Conservation (phyloP, 2,888 invertebrate genomes). For the Antheraea assamensis region DNA sequence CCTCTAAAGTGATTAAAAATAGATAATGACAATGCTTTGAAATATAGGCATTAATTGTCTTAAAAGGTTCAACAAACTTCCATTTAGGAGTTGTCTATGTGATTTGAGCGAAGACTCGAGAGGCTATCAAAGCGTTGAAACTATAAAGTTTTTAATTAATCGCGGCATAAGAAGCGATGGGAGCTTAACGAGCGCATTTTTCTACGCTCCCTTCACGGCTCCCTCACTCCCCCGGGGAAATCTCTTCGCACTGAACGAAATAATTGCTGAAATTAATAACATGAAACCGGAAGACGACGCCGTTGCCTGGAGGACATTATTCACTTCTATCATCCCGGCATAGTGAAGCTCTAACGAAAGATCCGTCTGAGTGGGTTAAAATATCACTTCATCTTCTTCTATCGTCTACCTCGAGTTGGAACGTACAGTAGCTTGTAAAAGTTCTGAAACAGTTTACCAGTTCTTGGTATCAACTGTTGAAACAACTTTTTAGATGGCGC, state of each 20-base stretch:
- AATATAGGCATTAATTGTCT: not conserved
- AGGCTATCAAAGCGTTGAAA: conserved; percentile 56
- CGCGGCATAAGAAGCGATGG: conserved; percentile 51
- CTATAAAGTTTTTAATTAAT: conserved; percentile 78
- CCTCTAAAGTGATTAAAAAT: conserved; percentile 13
- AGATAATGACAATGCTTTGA: not conserved
- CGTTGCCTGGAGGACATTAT: conserved; percentile 45
- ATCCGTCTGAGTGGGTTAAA: not conserved
- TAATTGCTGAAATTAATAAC: conserved; percentile 75
- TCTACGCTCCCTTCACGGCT: conserved; percentile 62
- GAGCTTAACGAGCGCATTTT: conserved; percentile 74
- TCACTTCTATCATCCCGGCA: conserved; percentile 36
- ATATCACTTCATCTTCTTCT: not conserved
- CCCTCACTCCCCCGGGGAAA: conserved; percentile 57
- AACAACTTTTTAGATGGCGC: not conserved
- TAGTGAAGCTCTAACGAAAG: not conserved
- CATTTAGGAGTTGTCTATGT: conserved; percentile 39
- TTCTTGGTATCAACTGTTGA: not conserved
- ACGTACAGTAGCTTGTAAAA: not conserved
- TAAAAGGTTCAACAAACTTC: conserved; percentile 30
- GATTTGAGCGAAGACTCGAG: conserved; percentile 42
- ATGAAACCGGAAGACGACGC: conserved; percentile 57
- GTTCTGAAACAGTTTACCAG: not conserved
- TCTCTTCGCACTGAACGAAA: conserved; percentile 63
- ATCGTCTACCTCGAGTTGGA: not conserved